Evolutionary conservation across 2,888 invertebrate species (phyloP).

Genomic region (Agrypnus murinus): DNA sequence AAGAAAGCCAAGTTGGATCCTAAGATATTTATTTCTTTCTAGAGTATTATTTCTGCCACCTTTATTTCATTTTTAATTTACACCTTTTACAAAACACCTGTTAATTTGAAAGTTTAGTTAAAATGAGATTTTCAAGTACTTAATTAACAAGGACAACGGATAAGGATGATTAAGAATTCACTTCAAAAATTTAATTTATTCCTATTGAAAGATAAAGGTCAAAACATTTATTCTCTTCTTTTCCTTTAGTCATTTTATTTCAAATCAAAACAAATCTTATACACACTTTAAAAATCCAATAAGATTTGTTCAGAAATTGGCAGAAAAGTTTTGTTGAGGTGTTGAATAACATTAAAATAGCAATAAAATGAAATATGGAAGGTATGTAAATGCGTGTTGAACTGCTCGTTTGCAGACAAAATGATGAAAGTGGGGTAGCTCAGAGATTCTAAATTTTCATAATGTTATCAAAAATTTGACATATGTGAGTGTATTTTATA

Average conservation of each 20-base stretch:
- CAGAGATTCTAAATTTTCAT: slow-evolving; percentile 2
- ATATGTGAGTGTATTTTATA: slow-evolving; percentile 17
- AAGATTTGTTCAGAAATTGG: background rate
- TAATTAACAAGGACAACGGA: background rate
- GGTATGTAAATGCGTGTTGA: slow-evolving; percentile 17
- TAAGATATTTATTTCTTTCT: no score
- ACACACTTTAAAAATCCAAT: background rate
- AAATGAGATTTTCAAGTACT: no score
- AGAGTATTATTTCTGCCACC: no score
- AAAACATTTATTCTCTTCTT: background rate
- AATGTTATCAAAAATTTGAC: slow-evolving; percentile 7
- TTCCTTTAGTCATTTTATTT: background rate
- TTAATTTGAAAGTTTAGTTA: no score
- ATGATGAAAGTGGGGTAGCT: slow-evolving; percentile 16
- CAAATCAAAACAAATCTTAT: background rate
- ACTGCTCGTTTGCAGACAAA: slow-evolving; percentile 20
- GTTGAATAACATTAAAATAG: slow-evolving; percentile 12
- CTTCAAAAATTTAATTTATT: slow-evolving; percentile 15
- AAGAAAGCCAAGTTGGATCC: no score
- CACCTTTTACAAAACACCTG: no score
- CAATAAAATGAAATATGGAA: slow-evolving; percentile 20
- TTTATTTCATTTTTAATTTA: no score
- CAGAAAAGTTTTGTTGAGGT: background rate
- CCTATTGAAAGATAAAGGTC: background rate
- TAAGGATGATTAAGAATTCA: background rate